Percentiles rank a stretch among this genome's conserved stretches.
These are phyloP conservation scores for Selene dorsalis DNA, from an alignment of 2,797 vertebrate species.

Conservation along the genomic window DNA sequence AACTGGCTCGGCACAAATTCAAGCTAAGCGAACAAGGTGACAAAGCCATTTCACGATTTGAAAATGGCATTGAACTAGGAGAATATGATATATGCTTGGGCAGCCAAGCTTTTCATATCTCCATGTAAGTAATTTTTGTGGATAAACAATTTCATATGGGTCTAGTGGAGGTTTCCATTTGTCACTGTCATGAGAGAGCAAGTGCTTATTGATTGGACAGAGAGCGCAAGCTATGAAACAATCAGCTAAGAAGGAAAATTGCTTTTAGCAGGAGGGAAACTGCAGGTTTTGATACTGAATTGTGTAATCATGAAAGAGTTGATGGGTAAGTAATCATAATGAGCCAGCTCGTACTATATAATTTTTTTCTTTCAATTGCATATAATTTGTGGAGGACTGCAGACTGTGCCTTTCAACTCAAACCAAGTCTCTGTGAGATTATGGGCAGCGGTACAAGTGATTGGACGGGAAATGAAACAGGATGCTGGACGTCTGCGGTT, in stretches of 20 bases:
- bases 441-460: background rate
- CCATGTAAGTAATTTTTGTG: conserved; percentile 79
- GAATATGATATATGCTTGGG: conserved; percentile 69
- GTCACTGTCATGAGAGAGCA: conserved; percentile 84
- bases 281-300: conserved; percentile 55
- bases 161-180: conserved; percentile 79
- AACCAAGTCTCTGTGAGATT: conserved; percentile 34
- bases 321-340: conserved; percentile 66
- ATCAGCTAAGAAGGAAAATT: conserved; percentile 76
- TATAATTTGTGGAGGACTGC: conserved; percentile 46
- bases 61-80: conserved; percentile 58
- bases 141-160: conserved; percentile 83
- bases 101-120: conserved; percentile 79
- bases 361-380: conserved; percentile 67
- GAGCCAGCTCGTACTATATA: conserved; percentile 52
- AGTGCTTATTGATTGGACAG: conserved; percentile 84
- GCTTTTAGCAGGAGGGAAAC: conserved; percentile 72
- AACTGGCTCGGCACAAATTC: background rate
- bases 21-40: conserved; percentile 38
- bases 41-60: conserved; percentile 49
- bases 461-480: conserved; percentile 50
- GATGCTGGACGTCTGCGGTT: conserved; percentile 20
- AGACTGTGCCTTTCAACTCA: conserved; percentile 6
- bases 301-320: conserved; percentile 66
- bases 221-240: conserved; percentile 74